Percentiles rank a stretch among this genome's conserved stretches.
These are phyloP conservation scores for Columba livia DNA, from an alignment of 2,113 vertebrate genomes.

Conservation along the genomic window DNA sequence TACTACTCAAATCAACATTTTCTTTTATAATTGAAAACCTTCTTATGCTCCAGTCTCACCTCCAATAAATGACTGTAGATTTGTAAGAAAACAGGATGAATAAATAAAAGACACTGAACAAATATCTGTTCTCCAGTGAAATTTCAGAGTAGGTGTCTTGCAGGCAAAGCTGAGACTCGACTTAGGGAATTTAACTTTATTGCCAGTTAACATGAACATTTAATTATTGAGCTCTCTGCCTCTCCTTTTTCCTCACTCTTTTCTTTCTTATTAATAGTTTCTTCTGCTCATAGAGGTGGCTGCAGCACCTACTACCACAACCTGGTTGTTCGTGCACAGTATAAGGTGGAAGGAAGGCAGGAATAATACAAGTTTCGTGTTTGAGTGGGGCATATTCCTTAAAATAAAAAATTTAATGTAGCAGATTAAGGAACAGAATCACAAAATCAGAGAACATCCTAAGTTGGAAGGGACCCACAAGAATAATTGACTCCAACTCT, in stretches of 20 bases:
- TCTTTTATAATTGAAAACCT: neutral
- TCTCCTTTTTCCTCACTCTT: too few relatives aligned
- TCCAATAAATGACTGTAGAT: neutral
- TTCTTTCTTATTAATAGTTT: too few relatives aligned
- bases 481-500: too few relatives aligned
- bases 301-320: rapidly evolving
- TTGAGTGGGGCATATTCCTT: neutral
- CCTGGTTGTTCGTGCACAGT: rapidly evolving
- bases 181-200: neutral
- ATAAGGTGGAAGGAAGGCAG: neutral
- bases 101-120: neutral
- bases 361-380: rapidly evolving
- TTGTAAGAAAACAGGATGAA: neutral
- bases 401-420: neutral
- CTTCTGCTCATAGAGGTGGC: neutral
- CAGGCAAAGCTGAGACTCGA: neutral
- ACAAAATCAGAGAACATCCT: too few relatives aligned
- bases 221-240: neutral
- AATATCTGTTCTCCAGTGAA: neutral
- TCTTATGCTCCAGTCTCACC: neutral
- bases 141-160: neutral
- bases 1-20: neutral
- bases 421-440: neutral
- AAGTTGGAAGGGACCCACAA: too few relatives aligned
- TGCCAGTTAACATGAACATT: neutral